Base-by-base conservation (phyloP, 1,140 invertebrate species). In the Neotoxoptera formosana region DNA sequence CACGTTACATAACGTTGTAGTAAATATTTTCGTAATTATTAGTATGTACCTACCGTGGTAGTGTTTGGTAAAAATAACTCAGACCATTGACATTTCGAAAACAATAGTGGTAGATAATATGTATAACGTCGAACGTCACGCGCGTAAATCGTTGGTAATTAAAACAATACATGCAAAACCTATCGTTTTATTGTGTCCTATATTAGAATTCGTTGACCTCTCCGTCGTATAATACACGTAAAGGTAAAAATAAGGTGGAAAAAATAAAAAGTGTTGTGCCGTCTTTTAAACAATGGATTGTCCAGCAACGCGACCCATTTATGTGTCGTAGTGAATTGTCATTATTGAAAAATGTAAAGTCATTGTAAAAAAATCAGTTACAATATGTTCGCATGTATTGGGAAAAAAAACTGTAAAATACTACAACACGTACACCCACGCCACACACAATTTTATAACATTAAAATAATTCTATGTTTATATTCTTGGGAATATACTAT, bases 121-220 rank as follows among this genome's bases (percentile, higher is more conserved):
- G 21, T 67, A 14, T 76, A 17, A n/a, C 30, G n/a, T 76, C 14
- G 21, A 90, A 76, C 90, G 90, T 91, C 60, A 91, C 60, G 90
- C 60, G 60, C 36, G 6, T n/a, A 67, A 60, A 91, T 91, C 34
- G 56, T n/a, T 4, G 45, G 21, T 51, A 91, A 91, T 81, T 47
- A 83, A 47, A 91, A 67, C 20, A 41, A 91, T 48, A 51, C 25
- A 48, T 87, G 47, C 36, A 48, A 21, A 47, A 67, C 60, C 3
- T 41, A 56, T 53, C 56, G 51, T 90, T 47, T 76, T 25, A 81
- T 76, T 47, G 7, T 45, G n/a, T 83, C 45, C 67, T 48, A 41
- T 83, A 83, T 91, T 36, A 11, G 41, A 89, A 89, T 89, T n/a
- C 90, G 45, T 83, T 91, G 45, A 91, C 90, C 90, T 91, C 90